phyloP scores from a whole-genome alignment of 1,140 invertebrate genomes.

The Cyrtorhinus lividipennis region DNA sequence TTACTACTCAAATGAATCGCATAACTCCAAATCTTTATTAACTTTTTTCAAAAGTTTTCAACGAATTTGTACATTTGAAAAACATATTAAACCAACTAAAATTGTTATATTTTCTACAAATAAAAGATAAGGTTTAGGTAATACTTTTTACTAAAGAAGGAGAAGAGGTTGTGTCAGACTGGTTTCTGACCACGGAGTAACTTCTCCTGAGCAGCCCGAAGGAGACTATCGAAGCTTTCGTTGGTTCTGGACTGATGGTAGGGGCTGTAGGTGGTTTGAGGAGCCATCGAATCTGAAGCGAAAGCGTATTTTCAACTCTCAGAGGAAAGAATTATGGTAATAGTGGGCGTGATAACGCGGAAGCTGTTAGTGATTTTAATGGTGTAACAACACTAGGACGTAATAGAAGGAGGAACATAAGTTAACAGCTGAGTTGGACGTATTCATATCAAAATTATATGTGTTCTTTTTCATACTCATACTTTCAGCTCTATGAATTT shows the following conservation, averaged over 20 bases:
- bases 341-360: no score
- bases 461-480: no score
- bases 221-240: slow-evolving; percentile 31
- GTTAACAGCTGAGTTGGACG: no score
- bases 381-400: no score
- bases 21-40: no score
- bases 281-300: background rate
- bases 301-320: slow-evolving; percentile 13
- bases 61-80: background rate
- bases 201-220: slow-evolving; percentile 33
- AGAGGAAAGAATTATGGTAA: slow-evolving; percentile 11
- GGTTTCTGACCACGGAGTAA: slow-evolving; percentile 26
- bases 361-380: no score
- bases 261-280: slow-evolving; percentile 14
- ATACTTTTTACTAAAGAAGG: background rate
- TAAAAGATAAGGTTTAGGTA: background rate
- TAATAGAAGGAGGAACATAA: no score
- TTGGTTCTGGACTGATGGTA: slow-evolving; percentile 24
- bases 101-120: background rate
- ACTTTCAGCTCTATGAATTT: no score
- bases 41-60: background rate
- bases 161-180: background rate
- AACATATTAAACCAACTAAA: background rate
- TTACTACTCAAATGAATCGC: no score
- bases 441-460: no score